Conservation (phyloP, 1,140 invertebrate genomes). For the Drosophila equinoxialis region DNA sequence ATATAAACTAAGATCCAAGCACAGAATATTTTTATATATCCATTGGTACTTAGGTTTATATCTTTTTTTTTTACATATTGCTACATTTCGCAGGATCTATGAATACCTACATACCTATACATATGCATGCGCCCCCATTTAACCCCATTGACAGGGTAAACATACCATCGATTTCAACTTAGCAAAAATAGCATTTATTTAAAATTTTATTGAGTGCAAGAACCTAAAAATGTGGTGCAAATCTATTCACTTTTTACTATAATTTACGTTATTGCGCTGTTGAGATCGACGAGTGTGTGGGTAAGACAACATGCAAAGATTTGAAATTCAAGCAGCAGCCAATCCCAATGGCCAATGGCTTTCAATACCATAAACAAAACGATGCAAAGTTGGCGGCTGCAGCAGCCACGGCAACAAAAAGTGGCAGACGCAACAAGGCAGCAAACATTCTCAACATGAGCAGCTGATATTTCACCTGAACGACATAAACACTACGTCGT, state of each 20-base stretch:
- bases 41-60: no score
- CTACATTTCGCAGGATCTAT: no score
- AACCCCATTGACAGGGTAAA: not conserved
- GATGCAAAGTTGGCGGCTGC: constrained; percentile 52
- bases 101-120: no score
- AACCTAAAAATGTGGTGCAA: constrained; percentile 63
- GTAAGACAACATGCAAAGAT: constrained; percentile 55
- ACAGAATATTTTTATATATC: no score
- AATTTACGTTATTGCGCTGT: constrained; percentile 68
- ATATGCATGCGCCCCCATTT: not conserved
- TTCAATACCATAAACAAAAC: constrained; percentile 75
- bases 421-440: constrained; percentile 73
- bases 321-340: constrained; percentile 74
- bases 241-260: constrained; percentile 64
- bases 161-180: no score
- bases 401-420: constrained; percentile 49
- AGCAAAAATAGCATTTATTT: constrained; percentile 31
- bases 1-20: no score
- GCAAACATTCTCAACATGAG: constrained; percentile 78
- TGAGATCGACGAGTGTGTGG: constrained; percentile 36
- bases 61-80: no score
- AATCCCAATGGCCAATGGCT: constrained; percentile 63
- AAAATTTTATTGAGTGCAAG: constrained; percentile 69
- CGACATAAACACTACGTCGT: constrained; percentile 75
- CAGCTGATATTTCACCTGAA: constrained; percentile 82